Conservation (phyloP, 2,888 invertebrate species). For the Agrochola macilenta region DNA sequence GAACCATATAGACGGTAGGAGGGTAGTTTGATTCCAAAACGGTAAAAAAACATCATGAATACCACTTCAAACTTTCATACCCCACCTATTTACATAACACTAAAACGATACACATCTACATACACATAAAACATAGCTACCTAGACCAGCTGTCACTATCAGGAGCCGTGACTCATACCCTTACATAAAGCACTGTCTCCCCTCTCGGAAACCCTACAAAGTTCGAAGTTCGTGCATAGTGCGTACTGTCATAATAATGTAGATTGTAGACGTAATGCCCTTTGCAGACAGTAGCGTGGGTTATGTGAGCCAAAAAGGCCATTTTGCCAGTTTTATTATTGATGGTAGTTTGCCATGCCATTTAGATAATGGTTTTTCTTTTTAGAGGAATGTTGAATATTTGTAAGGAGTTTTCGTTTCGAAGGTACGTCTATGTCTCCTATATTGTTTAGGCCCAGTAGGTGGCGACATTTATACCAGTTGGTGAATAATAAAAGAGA, state of each 20-base stretch:
- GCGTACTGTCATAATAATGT: constrained; percentile 41
- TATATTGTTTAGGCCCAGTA: too few species aligned
- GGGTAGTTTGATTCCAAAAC: not conserved
- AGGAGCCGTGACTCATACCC: constrained; percentile 54
- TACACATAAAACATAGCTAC: constrained; percentile 24
- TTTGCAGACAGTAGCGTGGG: constrained; percentile 35
- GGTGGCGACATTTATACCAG: too few species aligned
- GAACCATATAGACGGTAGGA: not conserved
- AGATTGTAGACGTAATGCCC: constrained; percentile 35
- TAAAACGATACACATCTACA: constrained; percentile 30
- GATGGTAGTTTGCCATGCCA: constrained; percentile 31
- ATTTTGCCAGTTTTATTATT: constrained; percentile 10
- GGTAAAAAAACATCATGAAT: not conserved
- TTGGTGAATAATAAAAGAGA: too few species aligned
- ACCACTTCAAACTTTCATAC: not conserved
- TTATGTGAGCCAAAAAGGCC: constrained; percentile 21
- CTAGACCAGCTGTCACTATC: constrained; percentile 58
- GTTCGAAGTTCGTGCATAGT: constrained; percentile 62
- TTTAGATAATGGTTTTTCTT: constrained; percentile 12
- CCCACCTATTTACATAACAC: constrained; percentile 27
- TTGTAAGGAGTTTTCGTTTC: not conserved
- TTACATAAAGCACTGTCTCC: constrained; percentile 57
- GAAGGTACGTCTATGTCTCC: too few species aligned
- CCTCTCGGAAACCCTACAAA: constrained; percentile 69
- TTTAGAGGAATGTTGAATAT: not conserved